Percentiles rank a stretch among this genome's conserved stretches.
Conservation (phyloP, 2,113 vertebrate species). For the Periophthalmodon schlosseri region DNA sequence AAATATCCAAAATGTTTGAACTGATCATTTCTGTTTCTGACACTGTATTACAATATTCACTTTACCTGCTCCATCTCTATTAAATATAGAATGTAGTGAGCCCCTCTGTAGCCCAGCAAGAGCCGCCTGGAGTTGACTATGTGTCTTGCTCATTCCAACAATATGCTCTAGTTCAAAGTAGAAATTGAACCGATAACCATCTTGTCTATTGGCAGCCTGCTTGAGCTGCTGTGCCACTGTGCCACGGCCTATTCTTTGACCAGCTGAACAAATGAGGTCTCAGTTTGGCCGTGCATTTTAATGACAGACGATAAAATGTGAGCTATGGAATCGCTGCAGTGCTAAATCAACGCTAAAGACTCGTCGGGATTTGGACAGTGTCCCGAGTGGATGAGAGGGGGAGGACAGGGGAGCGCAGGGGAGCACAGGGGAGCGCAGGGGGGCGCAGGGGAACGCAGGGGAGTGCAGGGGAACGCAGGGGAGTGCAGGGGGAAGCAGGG, state of each 20-base stretch:
- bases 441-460: neutral
- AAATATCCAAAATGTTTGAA: too few species aligned
- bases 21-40: too few species aligned
- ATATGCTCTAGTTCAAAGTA: neutral
- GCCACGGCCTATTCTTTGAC: neutral
- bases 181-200: neutral
- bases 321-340: neutral
- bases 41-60: too few species aligned
- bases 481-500: constrained; percentile 27
- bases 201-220: neutral
- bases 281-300: neutral
- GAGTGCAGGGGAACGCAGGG: constrained; percentile 24
- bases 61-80: too few species aligned
- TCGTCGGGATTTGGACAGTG: neutral
- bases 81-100: too few species aligned
- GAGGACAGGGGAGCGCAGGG: neutral
- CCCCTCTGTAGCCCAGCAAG: too few species aligned
- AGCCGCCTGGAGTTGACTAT: too few species aligned
- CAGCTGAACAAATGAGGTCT: neutral
- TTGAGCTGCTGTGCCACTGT: neutral
- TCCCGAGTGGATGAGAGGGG: constrained; percentile 8
- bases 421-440: constrained; percentile 12
- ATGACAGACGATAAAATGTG: neutral
- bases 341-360: constrained; percentile 9
- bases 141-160: neutral